Evolutionary conservation across 1,140 invertebrate species (phyloP), one percentile per base, ranked within the genome.

Genomic region (Trissolcus basalis): DNA sequence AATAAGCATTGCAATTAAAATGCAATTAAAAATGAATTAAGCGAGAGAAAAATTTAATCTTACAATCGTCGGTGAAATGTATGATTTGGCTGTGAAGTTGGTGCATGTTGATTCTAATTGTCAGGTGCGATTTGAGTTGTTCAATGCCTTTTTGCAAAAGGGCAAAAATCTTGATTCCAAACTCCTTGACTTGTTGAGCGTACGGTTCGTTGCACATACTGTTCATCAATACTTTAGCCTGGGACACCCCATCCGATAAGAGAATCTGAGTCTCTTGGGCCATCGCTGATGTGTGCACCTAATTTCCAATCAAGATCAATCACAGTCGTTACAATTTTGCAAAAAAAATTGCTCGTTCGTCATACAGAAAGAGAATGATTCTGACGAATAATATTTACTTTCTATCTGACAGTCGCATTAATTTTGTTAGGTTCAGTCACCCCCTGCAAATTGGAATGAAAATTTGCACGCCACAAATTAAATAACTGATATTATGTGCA

Each of bases 181-280:
- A 75, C 15, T 86, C 79, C 65, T 87, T 88, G 0, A 86, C 15
- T 59, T 88, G 79, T 65, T 83, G 79, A 1, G 73, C 58, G 41
- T 84, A 80, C 15, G 85, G 80, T 48, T 86, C 84, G 32, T 86
- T 81, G 65, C 68, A 84, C n/a, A 85, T 39, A 75, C 85, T 78
- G 16, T 83, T 65, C 12, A 89, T 33, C 16, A 84, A 50, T 48
- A 81, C 74, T 58, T 77, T 84, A 47, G 80, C 68, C 36, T 85
- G 78, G 15, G 80, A 50, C 7, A 88, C 75, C 64, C 83, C 86
- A 45, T 80, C 65, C 4, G 71, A 35, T 7, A 89, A 41, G 51
- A 85, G 67, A 72, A 86, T 83, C 75, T 89, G 88, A 41, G 82
- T 82, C 63, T 89, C 86, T 44, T 87, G 84, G 14, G 71, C 78